Evolutionary conservation across 2,888 invertebrate genomes (phyloP).

Genomic region (Bombylius major): DNA sequence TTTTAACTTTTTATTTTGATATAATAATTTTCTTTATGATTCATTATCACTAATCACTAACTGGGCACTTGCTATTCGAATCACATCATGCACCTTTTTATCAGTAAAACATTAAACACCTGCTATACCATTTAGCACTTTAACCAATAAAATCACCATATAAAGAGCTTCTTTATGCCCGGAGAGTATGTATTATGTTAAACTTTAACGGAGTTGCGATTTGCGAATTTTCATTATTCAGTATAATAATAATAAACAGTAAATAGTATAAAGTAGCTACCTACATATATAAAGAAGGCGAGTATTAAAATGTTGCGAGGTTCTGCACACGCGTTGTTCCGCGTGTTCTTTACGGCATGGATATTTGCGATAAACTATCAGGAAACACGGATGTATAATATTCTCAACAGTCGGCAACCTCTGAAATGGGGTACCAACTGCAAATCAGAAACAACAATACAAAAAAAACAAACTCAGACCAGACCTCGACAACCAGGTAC

Average conservation of each 20-base stretch:
- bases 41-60: constrained; percentile 1
- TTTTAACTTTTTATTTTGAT: neutral
- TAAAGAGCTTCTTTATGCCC: neutral
- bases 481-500: constrained; percentile 3
- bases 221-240: neutral
- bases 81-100: constrained; percentile 4
- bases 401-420: constrained; percentile 16
- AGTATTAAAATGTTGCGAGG: neutral
- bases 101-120: constrained; percentile 4
- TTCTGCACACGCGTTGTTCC: constrained; percentile 11
- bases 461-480: constrained; percentile 5
- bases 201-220: neutral
- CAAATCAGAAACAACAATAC: constrained; percentile 11
- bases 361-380: constrained; percentile 39
- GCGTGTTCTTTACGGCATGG: constrained; percentile 34
- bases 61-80: constrained; percentile 1
- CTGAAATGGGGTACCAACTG: constrained; percentile 3
- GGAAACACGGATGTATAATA: constrained; percentile 16
- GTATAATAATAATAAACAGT: too few relatives aligned
- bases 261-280: neutral
- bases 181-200: neutral
- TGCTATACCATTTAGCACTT: constrained; percentile 5
- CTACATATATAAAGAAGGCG: constrained; percentile 2
- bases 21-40: neutral
- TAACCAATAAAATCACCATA: constrained; percentile 9